These are phyloP conservation scores for Riparia riparia DNA, from an alignment of 2,113 vertebrate genomes.

Conservation along the genomic window DNA sequence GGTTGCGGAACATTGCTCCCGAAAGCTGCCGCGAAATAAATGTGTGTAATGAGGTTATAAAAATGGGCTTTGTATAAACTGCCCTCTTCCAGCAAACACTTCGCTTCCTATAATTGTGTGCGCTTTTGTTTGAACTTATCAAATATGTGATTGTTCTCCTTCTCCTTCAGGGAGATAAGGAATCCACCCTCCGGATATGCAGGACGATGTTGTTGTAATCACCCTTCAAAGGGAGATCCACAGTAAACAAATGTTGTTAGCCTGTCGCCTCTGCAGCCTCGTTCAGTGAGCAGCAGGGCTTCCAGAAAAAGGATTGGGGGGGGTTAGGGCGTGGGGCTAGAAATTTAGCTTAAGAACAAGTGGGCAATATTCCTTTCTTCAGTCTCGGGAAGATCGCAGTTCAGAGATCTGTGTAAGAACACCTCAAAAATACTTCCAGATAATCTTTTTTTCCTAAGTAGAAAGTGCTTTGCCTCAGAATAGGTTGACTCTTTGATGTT, in stretches of 20 bases:
- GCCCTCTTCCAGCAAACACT: slow-evolving; percentile 54
- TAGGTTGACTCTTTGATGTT: neutral
- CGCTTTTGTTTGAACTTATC: slow-evolving; percentile 65
- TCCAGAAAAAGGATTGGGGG: neutral
- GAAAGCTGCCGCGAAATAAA: slow-evolving; percentile 20
- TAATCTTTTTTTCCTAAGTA: neutral
- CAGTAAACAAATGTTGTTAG: slow-evolving; percentile 44
- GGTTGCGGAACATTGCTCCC: neutral
- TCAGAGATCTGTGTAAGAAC: neutral
- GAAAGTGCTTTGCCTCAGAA: neutral
- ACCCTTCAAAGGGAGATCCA: slow-evolving; percentile 64
- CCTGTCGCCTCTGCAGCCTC: neutral
- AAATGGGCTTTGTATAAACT: slow-evolving; percentile 66
- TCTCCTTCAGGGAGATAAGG: slow-evolving; percentile 66
- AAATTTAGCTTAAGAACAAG: neutral
- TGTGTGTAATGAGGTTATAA: slow-evolving; percentile 53
- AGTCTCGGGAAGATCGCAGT: neutral
- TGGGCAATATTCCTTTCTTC: neutral
- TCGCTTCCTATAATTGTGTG: slow-evolving; percentile 67
- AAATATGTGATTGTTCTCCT: slow-evolving; percentile 63
- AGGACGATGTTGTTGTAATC: slow-evolving; percentile 55
- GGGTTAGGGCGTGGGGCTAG: neutral
- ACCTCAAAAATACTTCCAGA: neutral
- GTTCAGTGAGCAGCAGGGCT: neutral
- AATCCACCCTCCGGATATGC: slow-evolving; percentile 63